Evolutionary conservation across 2,888 invertebrate species (phyloP), one percentile per base, ranked within the genome.

Genomic region (Leptodirus hochenwartii): DNA sequence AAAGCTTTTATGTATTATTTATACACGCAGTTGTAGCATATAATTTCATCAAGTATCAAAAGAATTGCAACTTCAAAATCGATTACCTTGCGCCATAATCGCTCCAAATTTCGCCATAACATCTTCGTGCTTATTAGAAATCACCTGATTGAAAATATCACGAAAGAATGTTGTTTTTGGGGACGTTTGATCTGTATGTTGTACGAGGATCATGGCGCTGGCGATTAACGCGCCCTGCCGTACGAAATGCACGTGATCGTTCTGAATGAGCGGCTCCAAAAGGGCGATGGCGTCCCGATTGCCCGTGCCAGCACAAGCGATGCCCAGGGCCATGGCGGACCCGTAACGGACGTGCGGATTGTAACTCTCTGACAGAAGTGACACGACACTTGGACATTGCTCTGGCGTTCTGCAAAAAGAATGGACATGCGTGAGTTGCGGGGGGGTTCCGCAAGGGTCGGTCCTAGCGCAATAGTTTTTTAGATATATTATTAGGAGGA

Each of bases 101-200:
- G 96, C 95, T 4, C 96, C 96, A 51, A 91, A 96, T 53, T 98
- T 98, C 4, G 95, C 91, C 88, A 98, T 96, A 0, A 95, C 88
- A 56, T 99, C 98, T 57, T 98, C 98, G 50, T 96, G 96, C 51
- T 98, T 98, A 56, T 98, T 96, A 29, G 82, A 77, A 38, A 98
- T 84, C 3, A 98, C 93, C 56, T 95, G 95, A 3, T 87, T 74
- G 47, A 95, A 93, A 14, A 91, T 66, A 39, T 88, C 82, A 15
- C 96, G 70, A 69, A 95, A 95, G 51, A 91, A 91, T 27, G 81
- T 80, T 3, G 88, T 85, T 56, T 95, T 91, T 0, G 95, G 80
- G 49, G 90, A 93, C 4, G 87, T 81, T 34, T 78, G 69, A 54
- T 96, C 96, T 4, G 95, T 98, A 53, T 98, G 96, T 51, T 98